Conservation (phyloP, 2,888 invertebrate species). For the Dryocosmus kuriphilus region DNA sequence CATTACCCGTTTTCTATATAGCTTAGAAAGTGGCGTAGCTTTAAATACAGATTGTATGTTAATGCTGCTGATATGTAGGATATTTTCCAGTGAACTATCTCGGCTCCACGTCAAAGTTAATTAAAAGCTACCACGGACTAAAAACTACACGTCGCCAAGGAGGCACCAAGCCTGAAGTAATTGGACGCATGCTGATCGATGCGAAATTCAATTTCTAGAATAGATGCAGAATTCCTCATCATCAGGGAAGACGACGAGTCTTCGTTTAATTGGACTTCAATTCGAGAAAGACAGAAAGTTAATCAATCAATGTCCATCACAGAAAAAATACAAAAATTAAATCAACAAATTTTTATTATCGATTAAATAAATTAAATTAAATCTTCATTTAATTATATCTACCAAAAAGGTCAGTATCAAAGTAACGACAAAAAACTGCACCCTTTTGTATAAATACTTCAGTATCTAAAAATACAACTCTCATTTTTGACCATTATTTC, state of each 20-base stretch:
- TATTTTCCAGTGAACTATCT: conserved; percentile 65
- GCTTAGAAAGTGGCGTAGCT: conserved; percentile 62
- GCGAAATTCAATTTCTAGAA: background rate
- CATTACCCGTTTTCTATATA: conserved; percentile 55
- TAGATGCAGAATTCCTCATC: background rate
- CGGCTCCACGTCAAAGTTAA: conserved; percentile 56
- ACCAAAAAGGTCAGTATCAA: no score
- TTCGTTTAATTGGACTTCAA: conserved; percentile 1
- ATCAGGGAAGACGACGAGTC: background rate
- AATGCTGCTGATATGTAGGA: conserved; percentile 62
- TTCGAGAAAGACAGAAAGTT: background rate
- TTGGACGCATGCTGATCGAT: background rate
- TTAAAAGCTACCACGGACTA: conserved; percentile 56
- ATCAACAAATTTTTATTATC: background rate
- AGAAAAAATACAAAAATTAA: background rate
- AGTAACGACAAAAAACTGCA: no score
- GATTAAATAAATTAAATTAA: background rate
- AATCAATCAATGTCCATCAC: conserved; percentile 19
- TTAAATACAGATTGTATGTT: conserved; percentile 67
- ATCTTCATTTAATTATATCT: background rate
- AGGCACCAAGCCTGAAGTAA: conserved; percentile 49
- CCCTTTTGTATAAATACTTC: no score
- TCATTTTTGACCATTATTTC: no score
- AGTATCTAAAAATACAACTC: no score
- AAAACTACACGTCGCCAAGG: conserved; percentile 47